Conservation (phyloP, 1,140 invertebrate species). For the Cotesia chilonis region DNA sequence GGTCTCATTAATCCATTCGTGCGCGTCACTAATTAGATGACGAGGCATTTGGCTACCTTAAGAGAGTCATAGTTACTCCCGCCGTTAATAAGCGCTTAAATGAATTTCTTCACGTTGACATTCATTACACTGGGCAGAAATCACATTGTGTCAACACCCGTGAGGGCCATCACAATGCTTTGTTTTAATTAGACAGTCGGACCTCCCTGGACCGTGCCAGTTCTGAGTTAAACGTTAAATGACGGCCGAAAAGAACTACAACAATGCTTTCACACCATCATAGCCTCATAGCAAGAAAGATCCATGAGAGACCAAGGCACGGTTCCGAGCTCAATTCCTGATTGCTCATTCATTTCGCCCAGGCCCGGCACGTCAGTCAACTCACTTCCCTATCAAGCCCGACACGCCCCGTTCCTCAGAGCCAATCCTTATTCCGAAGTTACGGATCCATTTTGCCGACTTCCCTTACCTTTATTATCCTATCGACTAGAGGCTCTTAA, state of each 20-base stretch:
- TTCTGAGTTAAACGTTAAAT: constrained; percentile 79
- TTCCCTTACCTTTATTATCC: too few species aligned
- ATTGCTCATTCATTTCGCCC: constrained; percentile 46
- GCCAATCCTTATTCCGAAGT: constrained; percentile 82
- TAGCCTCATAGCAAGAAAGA: too few species aligned
- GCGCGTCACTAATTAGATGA: constrained; percentile 63
- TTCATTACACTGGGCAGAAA: constrained; percentile 82
- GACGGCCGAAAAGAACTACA: constrained; percentile 43
- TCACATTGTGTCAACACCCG: constrained; percentile 74
- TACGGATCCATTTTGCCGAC: too few species aligned
- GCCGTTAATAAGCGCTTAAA: not conserved
- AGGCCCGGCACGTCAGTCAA: constrained; percentile 58
- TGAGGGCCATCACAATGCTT: constrained; percentile 76
- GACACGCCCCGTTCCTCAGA: constrained; percentile 76
- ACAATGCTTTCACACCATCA: too few species aligned
- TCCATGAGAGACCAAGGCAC: constrained; percentile 36
- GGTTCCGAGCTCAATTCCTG: constrained; percentile 46
- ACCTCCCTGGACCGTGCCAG: constrained; percentile 81
- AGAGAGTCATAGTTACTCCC: constrained; percentile 1
- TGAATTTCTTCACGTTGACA: constrained; percentile 69
- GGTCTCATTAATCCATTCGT: constrained; percentile 55
- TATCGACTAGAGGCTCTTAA: too few species aligned
- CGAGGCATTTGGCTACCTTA: constrained; percentile 66
- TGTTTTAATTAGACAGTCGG: constrained; percentile 89
- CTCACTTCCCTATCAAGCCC: constrained; percentile 67